Percentiles rank a stretch among this genome's conserved stretches.
phyloP scores from a whole-genome alignment of 2,113 vertebrate genomes.

The Rhadina sibilatrix region DNA sequence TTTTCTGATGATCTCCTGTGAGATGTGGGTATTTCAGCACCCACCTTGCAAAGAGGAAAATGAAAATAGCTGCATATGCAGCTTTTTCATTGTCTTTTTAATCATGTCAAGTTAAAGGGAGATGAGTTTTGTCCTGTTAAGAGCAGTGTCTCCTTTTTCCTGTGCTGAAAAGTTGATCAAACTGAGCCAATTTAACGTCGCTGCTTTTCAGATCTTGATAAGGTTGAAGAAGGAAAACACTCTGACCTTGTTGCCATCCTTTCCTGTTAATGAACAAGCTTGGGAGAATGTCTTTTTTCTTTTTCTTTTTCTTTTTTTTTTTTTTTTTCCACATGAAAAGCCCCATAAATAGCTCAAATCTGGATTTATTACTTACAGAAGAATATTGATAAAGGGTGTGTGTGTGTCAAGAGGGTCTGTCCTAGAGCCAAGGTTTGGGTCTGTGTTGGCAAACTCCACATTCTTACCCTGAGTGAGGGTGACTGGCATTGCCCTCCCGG shows the following conservation, averaged over 20 bases:
- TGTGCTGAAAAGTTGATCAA: not conserved
- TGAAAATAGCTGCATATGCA: not conserved
- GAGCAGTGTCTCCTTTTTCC: not conserved
- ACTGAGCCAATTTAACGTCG: not conserved
- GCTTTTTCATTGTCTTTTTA: not conserved
- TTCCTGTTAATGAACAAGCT: not conserved
- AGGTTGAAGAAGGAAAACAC: not conserved
- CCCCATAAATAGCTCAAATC: not conserved
- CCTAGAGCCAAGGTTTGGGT: not conserved
- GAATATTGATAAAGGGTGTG: accelerated
- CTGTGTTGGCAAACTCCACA: not conserved
- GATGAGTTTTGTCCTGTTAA: not conserved
- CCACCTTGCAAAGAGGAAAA: not conserved
- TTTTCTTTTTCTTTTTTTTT: accelerated
- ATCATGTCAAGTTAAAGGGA: not conserved
- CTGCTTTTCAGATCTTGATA: not conserved
- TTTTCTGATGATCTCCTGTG: not conserved
- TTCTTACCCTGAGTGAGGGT: not conserved
- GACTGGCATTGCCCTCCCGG: not conserved
- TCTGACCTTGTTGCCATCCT: not conserved
- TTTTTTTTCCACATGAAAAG: accelerated
- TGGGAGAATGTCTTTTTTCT: not conserved
- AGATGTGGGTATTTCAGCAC: not conserved
- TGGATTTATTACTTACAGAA: not conserved
- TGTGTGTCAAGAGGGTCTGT: not conserved